phyloP scores from a whole-genome alignment of 53 echinoderm and acorn worm genomes.

The Glandiceps talaboti region DNA sequence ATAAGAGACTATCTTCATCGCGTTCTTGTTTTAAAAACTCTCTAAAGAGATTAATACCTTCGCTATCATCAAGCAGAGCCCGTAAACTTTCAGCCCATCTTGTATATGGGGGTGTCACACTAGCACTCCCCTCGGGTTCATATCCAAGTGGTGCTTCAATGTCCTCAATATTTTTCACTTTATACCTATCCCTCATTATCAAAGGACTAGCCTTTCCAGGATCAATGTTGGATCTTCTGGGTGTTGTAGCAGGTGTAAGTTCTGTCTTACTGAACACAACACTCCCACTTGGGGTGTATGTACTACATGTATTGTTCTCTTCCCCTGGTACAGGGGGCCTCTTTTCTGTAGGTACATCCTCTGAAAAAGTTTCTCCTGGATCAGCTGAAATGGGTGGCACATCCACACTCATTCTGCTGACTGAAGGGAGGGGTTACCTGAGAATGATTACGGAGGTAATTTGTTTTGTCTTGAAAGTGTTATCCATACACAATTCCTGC shows the following conservation, averaged over 20 bases:
- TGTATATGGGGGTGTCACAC: conserved; percentile 87
- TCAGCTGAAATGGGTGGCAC: conserved; percentile 54
- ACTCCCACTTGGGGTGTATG: conserved; percentile 21
- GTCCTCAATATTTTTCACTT: conserved; percentile 12
- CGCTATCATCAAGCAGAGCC: conserved; percentile 75
- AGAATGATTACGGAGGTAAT: conserved; percentile 1
- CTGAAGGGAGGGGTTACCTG: neutral
- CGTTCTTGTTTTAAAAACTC: conserved; percentile 77
- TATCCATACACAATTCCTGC: neutral
- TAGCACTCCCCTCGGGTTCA: conserved; percentile 93
- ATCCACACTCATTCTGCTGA: conserved; percentile 46
- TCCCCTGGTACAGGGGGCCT: conserved; percentile 79
- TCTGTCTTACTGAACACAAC: conserved; percentile 19
- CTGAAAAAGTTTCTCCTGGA: conserved; percentile 56
- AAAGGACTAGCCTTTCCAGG: conserved; percentile 5
- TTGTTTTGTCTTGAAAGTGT: neutral
- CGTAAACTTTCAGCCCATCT: conserved; percentile 87
- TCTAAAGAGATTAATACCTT: conserved; percentile 73
- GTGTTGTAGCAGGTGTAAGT: conserved; percentile 48
- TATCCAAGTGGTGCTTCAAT: conserved; percentile 68
- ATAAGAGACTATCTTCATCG: conserved; percentile 69
- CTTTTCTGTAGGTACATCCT: conserved; percentile 39
- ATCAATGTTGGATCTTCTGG: conserved; percentile 37
- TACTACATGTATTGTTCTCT: conserved; percentile 46
- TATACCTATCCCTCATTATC: conserved; percentile 6